Conservation (phyloP, 1,140 invertebrate genomes). For the Grapholita molesta region DNA sequence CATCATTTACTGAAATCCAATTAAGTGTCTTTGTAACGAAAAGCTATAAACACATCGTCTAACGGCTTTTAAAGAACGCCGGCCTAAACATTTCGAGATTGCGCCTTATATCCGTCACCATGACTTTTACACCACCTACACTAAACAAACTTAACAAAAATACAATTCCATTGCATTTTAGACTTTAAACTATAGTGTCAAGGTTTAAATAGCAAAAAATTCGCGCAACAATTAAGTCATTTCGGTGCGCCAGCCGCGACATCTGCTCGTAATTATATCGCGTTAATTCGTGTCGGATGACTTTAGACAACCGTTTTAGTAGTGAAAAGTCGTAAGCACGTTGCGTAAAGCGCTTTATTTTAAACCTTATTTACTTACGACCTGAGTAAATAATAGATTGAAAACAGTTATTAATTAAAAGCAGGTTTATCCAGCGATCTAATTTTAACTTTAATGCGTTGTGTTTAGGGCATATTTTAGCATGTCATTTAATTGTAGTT, state of each 20-base stretch:
- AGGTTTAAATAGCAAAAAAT: neutral
- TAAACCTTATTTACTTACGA: conserved; percentile 21
- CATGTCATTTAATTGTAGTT: neutral
- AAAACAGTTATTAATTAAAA: neutral
- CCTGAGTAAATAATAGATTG: neutral
- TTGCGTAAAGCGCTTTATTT: conserved; percentile 15
- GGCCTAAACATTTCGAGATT: neutral
- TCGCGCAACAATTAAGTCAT: neutral
- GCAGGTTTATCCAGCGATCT: neutral
- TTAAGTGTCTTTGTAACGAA: neutral
- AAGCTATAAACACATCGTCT: neutral
- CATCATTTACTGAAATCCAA: neutral
- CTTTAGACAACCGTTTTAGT: conserved; percentile 32
- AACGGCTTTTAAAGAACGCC: conserved; percentile 5
- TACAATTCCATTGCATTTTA: neutral
- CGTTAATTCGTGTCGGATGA: conserved; percentile 46
- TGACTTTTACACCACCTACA: neutral
- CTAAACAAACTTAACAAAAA: neutral
- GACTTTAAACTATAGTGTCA: neutral
- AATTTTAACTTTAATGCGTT: neutral
- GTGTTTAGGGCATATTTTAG: neutral
- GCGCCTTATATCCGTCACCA: neutral
- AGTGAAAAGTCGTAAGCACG: conserved; percentile 28
- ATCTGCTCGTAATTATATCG: conserved; percentile 57
- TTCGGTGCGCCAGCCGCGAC: conserved; percentile 30